Evolutionary conservation across 92 coral and sea anemone species (phyloP), one percentile per base, ranked within the genome.

Genomic region (Porites evermanni): DNA sequence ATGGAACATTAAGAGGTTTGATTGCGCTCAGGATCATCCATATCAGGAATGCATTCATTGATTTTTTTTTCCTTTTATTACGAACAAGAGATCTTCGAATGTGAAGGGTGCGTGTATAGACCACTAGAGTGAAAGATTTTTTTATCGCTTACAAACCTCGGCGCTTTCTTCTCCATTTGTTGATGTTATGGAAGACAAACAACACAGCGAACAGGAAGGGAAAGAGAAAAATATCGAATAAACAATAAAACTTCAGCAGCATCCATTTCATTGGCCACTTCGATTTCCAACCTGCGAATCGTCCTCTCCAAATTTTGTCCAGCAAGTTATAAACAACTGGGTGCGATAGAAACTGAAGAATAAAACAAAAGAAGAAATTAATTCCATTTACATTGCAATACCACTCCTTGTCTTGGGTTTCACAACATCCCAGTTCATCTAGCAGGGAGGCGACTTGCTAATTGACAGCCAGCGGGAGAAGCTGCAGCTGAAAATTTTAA

Each of bases 331-430:
- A 81, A 63, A 70, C 78, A 19, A 81, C 86, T 32, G 86, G 69
- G 59, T 81, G 86, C 67, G 86, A 81, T 11, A 81, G 86, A 70
- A 81, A 81, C 86, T 81, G 7, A 60, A 81, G 21, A 80, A 56
- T 58, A 70, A 0, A 81, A 54, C 29, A 12, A 6, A 51, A 44
- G 18, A 54, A 54, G 12, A 54, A 9, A 54, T 54, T 54, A 14
- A 54, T 54, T 54, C 60, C 14, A 54, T 54, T 54, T 54, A 9
- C 2, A 54, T 54, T 54, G 12, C 60, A 0, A 38, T 38, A 38
- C 47, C 47, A 38, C 47, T 38, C 47, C 47, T 38, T 4, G 5
- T 38, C 47, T 38, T 38, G 47, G 47, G 47, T 38, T 38, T 38
- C 47, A 38, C 47, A 38, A 38, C 2, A 38, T 38, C 47, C 47